A percentile compares a stretch with the other conserved stretches of the same genome.
phyloP scores from a whole-genome alignment of 37 sponge, comb jelly and placozoan genomes.

The Chondrilla cf. caribensis region DNA sequence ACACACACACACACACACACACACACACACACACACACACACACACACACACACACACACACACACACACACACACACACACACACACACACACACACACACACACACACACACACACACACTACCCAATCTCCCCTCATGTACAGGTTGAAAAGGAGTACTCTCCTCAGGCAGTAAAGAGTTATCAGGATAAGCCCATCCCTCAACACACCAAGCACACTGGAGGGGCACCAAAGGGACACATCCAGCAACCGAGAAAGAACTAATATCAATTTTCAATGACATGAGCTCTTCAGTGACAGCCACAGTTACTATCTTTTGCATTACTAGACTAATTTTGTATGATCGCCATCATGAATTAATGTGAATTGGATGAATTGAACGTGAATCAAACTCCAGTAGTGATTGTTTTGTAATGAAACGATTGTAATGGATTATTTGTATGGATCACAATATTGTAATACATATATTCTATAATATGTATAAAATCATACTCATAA shows the following conservation, averaged over 20 bases:
- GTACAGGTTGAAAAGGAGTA: slow-evolving; percentile 21
- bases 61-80: slow-evolving; percentile 45
- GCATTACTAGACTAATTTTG: no score
- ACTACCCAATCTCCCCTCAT: not conserved
- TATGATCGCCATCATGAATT: no score
- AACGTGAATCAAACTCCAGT: no score
- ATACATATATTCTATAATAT: no score
- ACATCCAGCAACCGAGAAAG: slow-evolving; percentile 39
- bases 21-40: slow-evolving; percentile 30
- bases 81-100: slow-evolving; percentile 37
- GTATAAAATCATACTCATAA: no score
- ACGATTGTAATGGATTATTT: no score
- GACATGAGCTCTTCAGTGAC: not conserved
- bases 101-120: slow-evolving; percentile 42
- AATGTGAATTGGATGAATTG: no score
- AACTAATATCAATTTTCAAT: not conserved
- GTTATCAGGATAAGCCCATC: slow-evolving; percentile 48
- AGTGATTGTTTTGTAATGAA: no score
- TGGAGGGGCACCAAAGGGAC: not conserved
- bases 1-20: slow-evolving; percentile 41
- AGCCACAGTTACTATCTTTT: no score
- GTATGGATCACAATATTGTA: no score
- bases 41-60: slow-evolving; percentile 43
- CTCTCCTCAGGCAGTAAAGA: slow-evolving; percentile 24
- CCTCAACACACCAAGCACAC: slow-evolving; percentile 27